Percentiles rank a stretch among this genome's conserved stretches.
Evolutionary conservation across 2,797 vertebrate species (phyloP).

Genomic region (Xyrichtys novacula): DNA sequence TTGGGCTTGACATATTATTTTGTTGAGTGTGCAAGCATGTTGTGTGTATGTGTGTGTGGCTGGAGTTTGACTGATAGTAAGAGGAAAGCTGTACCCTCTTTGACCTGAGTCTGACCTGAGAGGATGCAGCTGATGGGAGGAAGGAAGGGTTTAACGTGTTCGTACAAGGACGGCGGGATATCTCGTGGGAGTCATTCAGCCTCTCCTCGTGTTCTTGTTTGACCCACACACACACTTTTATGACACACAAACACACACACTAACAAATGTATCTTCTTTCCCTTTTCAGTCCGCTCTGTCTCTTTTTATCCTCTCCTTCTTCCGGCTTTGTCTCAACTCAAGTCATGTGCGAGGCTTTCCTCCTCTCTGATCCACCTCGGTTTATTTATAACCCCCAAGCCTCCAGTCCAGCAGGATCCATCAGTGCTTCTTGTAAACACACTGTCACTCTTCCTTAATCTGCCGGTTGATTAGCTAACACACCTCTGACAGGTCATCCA

Average conservation of each 20-base stretch:
- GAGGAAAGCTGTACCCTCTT: slow-evolving; percentile 26
- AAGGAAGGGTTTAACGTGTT: slow-evolving; percentile 57
- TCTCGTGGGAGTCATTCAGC: slow-evolving; percentile 45
- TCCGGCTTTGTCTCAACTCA: slow-evolving; percentile 24
- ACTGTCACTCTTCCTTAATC: slow-evolving; percentile 62
- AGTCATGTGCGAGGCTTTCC: slow-evolving; percentile 52
- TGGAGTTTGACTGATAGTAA: slow-evolving; percentile 6
- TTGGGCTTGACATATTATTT: background rate
- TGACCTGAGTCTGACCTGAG: slow-evolving; percentile 66
- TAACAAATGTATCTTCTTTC: background rate
- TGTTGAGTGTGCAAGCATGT: slow-evolving; percentile 5
- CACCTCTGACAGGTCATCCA: slow-evolving; percentile 28
- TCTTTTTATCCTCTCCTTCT: slow-evolving; percentile 1
- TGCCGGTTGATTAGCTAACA: slow-evolving; percentile 59
- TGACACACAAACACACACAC: slow-evolving; percentile 13
- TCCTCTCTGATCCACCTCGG: slow-evolving; percentile 50
- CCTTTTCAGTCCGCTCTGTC: background rate
- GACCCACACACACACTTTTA: slow-evolving; percentile 22
- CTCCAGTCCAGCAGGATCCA: slow-evolving; percentile 34
- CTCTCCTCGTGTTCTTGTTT: slow-evolving; percentile 36
- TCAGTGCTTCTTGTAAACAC: slow-evolving; percentile 49
- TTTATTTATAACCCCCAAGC: slow-evolving; percentile 71
- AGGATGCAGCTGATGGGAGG: slow-evolving; percentile 67
- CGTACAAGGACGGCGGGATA: slow-evolving; percentile 41
- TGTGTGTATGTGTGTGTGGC: slow-evolving; percentile 5